These are phyloP conservation scores for Cyclophora albipunctata DNA, from an alignment of 2,888 invertebrate genomes.

Conservation along the genomic window DNA sequence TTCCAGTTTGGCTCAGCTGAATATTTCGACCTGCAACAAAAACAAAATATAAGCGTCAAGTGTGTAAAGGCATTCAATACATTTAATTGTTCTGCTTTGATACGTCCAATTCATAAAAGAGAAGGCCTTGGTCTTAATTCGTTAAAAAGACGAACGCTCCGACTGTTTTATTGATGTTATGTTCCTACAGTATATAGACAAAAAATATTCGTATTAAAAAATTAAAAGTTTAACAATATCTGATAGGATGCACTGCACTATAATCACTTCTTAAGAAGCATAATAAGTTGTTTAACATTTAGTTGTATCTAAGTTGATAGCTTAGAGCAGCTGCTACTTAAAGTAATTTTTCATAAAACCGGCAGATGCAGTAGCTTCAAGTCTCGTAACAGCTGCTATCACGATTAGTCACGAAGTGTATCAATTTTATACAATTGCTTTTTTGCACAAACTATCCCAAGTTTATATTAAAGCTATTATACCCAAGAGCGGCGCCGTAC, in stretches of 20 bases:
- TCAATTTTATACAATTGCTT: not conserved
- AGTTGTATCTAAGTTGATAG: constrained; percentile 5
- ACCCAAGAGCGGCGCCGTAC: no score
- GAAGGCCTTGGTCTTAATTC: constrained; percentile 21
- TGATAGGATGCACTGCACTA: not conserved
- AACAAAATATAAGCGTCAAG: constrained; percentile 4
- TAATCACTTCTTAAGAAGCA: not conserved
- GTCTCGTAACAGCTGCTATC: constrained; percentile 15
- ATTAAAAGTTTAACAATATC: not conserved
- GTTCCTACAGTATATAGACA: constrained; percentile 10
- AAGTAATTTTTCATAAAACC: constrained; percentile 8
- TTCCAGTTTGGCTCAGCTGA: constrained; percentile 27
- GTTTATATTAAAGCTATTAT: no score
- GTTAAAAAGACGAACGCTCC: constrained; percentile 12
- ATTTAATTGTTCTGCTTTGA: constrained; percentile 3
- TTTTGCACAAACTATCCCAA: not conserved
- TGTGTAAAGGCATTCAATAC: not conserved
- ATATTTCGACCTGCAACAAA: constrained; percentile 35
- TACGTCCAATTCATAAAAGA: constrained; percentile 7
- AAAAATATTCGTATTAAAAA: not conserved
- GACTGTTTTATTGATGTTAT: constrained; percentile 9
- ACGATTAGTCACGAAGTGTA: constrained; percentile 8
- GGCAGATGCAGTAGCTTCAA: constrained; percentile 10
- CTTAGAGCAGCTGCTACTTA: constrained; percentile 13
- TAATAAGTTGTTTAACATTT: no score